Evolutionary conservation across 2,113 vertebrate genomes (phyloP).

Genomic region (Jacana jacana): DNA sequence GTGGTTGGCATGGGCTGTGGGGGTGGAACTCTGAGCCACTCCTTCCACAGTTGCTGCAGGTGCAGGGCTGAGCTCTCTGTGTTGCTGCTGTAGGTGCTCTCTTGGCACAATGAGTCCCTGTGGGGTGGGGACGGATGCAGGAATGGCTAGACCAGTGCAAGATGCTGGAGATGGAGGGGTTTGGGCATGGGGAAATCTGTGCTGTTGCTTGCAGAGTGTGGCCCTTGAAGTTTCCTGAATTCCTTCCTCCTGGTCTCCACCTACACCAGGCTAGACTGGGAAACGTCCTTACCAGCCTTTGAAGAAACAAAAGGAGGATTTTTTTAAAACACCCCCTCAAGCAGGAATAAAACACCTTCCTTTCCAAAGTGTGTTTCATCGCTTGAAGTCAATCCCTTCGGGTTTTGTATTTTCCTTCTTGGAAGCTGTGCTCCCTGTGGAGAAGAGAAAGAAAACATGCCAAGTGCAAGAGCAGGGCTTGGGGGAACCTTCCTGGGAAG

Average conservation of each 20-base stretch:
- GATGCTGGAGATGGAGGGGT: background rate
- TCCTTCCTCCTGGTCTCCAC: background rate
- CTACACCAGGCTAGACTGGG: background rate
- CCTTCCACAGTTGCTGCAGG: background rate
- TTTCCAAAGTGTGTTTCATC: background rate
- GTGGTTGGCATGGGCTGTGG: background rate
- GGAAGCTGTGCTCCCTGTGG: background rate
- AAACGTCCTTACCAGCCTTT: background rate
- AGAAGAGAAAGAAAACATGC: background rate
- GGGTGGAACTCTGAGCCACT: background rate
- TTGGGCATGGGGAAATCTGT: background rate
- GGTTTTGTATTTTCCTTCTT: slow-evolving; percentile 39
- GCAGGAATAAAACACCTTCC: slow-evolving; percentile 20
- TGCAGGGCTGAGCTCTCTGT: background rate
- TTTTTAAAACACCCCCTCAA: background rate
- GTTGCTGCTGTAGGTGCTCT: background rate
- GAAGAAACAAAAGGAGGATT: slow-evolving; percentile 35
- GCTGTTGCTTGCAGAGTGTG: background rate
- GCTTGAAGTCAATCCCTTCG: slow-evolving; percentile 10
- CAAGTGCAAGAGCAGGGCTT: background rate
- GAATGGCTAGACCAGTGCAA: background rate
- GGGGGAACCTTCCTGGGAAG: background rate
- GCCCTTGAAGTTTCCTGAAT: background rate
- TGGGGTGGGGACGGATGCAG: background rate
- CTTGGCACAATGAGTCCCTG: background rate